Conservation (phyloP, 2,888 invertebrate species). For the Dolichopus griseipennis region DNA sequence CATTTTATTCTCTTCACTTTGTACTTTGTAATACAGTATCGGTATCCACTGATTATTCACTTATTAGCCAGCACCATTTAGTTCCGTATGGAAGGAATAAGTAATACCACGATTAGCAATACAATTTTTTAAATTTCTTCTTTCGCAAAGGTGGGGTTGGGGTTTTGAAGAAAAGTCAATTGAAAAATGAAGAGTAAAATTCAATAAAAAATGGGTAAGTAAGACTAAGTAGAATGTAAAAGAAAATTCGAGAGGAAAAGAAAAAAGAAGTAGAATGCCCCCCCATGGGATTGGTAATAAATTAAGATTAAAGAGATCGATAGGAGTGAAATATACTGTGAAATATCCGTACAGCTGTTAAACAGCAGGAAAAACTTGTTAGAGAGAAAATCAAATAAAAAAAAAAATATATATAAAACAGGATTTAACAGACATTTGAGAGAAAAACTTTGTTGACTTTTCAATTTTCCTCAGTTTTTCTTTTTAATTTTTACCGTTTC, state of each 20-base stretch:
- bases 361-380: neutral
- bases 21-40: no score
- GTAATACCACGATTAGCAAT: no score
- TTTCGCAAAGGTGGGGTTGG: no score
- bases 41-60: no score
- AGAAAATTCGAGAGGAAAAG: neutral
- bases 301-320: conserved; percentile 4
- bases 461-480: neutral
- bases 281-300: neutral
- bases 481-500: neutral
- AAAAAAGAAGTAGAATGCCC: neutral
- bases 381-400: neutral
- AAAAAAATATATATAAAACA: neutral
- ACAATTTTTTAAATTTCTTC: neutral
- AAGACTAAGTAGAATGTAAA: neutral
- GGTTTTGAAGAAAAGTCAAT: neutral
- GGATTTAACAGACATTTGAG: neutral
- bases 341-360: neutral
- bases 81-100: neutral
- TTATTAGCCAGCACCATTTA: neutral
- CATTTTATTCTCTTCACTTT: no score
- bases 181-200: neutral
- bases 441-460: conserved; percentile 5
- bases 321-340: neutral
- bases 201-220: neutral